Evolutionary conservation across 2,888 invertebrate species (phyloP), one percentile per base, ranked within the genome.

Genomic region (Minunthozetes semirufus): DNA sequence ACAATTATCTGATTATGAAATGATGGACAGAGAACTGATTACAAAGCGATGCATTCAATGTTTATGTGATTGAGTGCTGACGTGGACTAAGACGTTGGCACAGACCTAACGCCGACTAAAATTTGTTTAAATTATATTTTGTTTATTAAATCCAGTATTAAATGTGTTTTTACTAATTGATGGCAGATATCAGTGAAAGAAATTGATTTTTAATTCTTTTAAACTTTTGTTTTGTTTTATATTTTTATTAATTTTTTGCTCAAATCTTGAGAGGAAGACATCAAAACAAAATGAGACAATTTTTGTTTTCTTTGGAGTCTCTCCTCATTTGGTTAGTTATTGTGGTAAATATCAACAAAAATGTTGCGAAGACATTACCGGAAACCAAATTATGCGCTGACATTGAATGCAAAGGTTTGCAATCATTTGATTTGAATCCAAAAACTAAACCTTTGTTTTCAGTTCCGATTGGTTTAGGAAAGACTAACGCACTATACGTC

Each of bases 361-460:
- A 33, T 63, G 63, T 33, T 2, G 33, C 63, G 3, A 63, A 63
- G 33, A 27, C 5, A 33, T 17, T 63, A 8, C 9, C 63, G 17
- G 9, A 63, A 38, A 33, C 1, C 19, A 63, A 33, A 63, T 17
- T 29, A 17, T 63, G 63, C 22, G 63, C 63, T 33, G 33, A 63
- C 11, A 29, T 33, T 38, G 63, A 63, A 8, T 63, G 63, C 63
- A 63, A 63, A 63, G 63, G 63, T 63, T 63, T 63, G 38, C 19
- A 33, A 61, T 61, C 25, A 22, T 25, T 33, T 22, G 17, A 38
- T 63, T 38, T 33, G 6, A 17, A 17, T 0, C 5, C 9, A n/a
- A 63, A n/a, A 17, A 4, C 5, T 22, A n/a, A 63, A n/a, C 3
- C 11, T 33, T 63, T 63, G 63, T 33, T 33, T 13, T 33, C 38